Evolutionary conservation across 2,797 vertebrate species (phyloP), one percentile per base, ranked within the genome.

Genomic region (Arremon aurantiirostris): DNA sequence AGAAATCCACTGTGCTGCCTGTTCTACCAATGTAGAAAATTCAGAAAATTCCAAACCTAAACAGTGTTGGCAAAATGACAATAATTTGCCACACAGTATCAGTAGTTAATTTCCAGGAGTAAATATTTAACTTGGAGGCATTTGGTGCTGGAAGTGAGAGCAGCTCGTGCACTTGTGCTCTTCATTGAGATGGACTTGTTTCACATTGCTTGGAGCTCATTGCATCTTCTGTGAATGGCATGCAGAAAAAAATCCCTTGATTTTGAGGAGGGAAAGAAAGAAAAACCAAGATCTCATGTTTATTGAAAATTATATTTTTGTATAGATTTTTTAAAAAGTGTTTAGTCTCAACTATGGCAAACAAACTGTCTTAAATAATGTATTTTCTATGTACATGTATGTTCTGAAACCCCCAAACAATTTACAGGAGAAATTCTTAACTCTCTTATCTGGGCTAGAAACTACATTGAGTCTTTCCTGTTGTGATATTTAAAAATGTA

Each of bases 371-470:
- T 49, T 64, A 47, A 78, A n/a, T 65, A 0, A 8, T 14, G 1
- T 23, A 3, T 90, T 46, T 86, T 34, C 72, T 64, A 5, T 39
- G 14, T 55, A 7, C 2, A 1, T 68, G n/a, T 47, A 57, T 59
- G 44, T 89, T 88, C 56, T 94, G 68, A 77, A 93, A 23, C 7
- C 57, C 86, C 34, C 79, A 90, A 97, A 84, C 39, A 91, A 92
- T 86, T 96, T 94, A 94, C 71, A 86, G 59, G n/a, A 84, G 41
- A 85, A 93, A 80, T 97, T 94, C 64, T 95, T 90, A 78, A 66
- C 57, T 87, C 44, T 72, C 59, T 85, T 89, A 55, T 83, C 59
- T 87, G 64, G 65, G 30, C 28, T 86, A 18, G 8, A 8, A 81
- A 30, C 53, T 85, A 23, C 7, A n/a, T 9, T 15, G 59, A 37